phyloP scores from a whole-genome alignment of 2,888 invertebrate genomes.

The Chrysolina oricalcia region DNA sequence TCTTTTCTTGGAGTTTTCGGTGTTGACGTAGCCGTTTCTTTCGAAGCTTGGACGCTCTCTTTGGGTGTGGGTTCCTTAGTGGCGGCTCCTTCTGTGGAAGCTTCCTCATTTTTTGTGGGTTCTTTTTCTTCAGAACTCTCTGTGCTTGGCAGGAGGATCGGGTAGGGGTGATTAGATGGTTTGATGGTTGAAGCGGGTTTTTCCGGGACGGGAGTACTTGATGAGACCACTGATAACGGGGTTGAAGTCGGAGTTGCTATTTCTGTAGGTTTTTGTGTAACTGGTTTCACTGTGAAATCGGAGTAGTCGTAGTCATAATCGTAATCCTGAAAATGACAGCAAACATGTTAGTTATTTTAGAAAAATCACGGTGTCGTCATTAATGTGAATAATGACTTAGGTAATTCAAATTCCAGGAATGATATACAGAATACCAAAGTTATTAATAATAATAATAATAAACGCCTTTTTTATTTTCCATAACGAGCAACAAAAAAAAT shows the following conservation, averaged over 20 bases:
- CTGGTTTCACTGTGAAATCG: constrained; percentile 80
- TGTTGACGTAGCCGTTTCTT: constrained; percentile 26
- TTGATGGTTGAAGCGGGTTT: constrained; percentile 28
- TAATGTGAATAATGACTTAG: too few species aligned
- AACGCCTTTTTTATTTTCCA: too few species aligned
- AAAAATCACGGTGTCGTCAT: too few species aligned
- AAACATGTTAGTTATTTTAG: constrained; percentile 19
- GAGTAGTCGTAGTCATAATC: constrained; percentile 84
- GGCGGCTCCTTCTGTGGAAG: constrained; percentile 3
- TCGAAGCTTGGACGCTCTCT: not conserved
- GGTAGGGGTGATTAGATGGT: constrained; percentile 35
- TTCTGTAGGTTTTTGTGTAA: constrained; percentile 53
- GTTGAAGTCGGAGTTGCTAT: constrained; percentile 34
- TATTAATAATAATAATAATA: too few species aligned
- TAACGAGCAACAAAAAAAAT: too few species aligned
- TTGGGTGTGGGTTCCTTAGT: not conserved
- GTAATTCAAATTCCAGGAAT: too few species aligned
- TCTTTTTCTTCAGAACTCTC: constrained; percentile 35
- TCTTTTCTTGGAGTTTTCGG: constrained; percentile 33
- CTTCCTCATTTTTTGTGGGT: constrained; percentile 34
- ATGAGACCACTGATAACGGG: constrained; percentile 35
- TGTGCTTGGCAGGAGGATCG: constrained; percentile 30
- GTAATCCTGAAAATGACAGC: constrained; percentile 82
- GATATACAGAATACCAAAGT: too few species aligned
- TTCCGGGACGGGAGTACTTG: constrained; percentile 26